Conservation (phyloP, 1,140 invertebrate species). For the Cydia pomonella region DNA sequence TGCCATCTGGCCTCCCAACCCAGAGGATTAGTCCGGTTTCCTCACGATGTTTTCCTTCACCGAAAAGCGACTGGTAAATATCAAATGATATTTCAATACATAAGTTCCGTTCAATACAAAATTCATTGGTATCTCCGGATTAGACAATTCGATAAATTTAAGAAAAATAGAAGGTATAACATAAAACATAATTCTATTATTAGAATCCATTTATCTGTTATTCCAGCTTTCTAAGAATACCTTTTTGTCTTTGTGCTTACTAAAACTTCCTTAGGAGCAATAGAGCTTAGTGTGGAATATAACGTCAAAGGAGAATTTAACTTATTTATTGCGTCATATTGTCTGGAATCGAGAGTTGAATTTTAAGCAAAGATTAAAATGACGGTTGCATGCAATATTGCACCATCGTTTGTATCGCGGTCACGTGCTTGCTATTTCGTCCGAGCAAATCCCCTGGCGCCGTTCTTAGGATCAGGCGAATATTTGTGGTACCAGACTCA, state of each 20-base stretch:
- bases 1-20: no score
- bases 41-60: no score
- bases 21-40: no score
- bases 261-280: no score
- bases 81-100: no score
- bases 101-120: no score
- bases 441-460: neutral
- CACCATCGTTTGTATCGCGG: slow-evolving; percentile 1
- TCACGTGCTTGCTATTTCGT: slow-evolving; percentile 7
- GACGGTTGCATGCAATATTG: slow-evolving; percentile 14
- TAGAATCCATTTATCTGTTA: neutral
- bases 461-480: neutral
- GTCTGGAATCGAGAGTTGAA: neutral
- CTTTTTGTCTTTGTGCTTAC: neutral
- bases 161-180: no score
- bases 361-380: slow-evolving; percentile 5
- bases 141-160: no score
- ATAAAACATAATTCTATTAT: no score
- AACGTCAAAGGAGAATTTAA: neutral
- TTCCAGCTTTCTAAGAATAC: neutral
- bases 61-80: no score
- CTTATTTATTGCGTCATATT: neutral
- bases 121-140: no score
- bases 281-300: neutral
- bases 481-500: slow-evolving; percentile 1